A percentile compares a stretch with the other conserved stretches of the same genome.
These are phyloP conservation scores for Acinonyx jubatus DNA, from an alignment of 2,113 vertebrate species.

Conservation along the genomic window DNA sequence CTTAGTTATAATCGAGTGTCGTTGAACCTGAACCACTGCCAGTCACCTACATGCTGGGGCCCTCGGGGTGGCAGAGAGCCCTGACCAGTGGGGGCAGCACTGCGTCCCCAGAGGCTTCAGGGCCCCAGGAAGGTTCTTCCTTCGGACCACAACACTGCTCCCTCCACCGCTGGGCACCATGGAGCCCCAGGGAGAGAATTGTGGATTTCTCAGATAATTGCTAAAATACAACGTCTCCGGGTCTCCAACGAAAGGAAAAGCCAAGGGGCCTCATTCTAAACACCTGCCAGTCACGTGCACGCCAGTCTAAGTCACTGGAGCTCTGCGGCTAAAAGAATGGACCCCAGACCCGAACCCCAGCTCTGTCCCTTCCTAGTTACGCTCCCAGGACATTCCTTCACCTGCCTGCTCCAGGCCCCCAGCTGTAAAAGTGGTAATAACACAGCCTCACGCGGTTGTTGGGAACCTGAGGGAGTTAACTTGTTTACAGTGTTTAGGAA, in stretches of 20 bases:
- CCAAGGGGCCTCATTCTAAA: not conserved
- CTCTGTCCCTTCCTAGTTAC: not conserved
- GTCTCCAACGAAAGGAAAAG: not conserved
- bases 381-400: not conserved
- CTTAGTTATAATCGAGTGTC: too few relatives aligned
- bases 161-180: not conserved
- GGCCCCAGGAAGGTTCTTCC: not conserved
- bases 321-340: not conserved
- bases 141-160: not conserved
- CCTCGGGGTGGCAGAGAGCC: not conserved
- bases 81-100: not conserved
- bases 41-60: rapidly evolving
- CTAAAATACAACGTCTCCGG: not conserved
- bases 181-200: not conserved
- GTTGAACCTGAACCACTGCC: not conserved
- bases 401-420: not conserved
- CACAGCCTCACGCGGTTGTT: not conserved
- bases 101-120: not conserved
- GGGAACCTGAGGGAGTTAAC: not conserved
- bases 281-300: not conserved
- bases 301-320: not conserved
- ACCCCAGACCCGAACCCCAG: not conserved
- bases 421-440: not conserved
- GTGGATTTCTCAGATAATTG: not conserved
- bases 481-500: too few relatives aligned